Evolutionary conservation across 2,888 invertebrate genomes (phyloP).

Genomic region (Eilema griseolum): DNA sequence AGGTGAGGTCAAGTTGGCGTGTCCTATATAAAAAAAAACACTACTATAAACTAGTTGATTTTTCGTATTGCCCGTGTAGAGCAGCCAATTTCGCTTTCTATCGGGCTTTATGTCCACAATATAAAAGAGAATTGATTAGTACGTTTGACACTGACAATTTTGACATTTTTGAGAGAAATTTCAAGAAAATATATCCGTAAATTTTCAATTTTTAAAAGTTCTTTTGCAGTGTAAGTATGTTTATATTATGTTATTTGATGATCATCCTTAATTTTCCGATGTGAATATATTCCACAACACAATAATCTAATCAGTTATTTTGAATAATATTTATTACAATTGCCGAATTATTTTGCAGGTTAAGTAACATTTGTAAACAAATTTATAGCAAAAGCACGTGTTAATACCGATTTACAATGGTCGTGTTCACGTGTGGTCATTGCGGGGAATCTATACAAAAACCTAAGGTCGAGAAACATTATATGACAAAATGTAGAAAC

Average conservation of each 20-base stretch:
- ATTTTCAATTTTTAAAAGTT: slow-evolving; percentile 32
- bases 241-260: not conserved
- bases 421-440: slow-evolving; percentile 96
- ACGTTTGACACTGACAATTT: slow-evolving; percentile 9
- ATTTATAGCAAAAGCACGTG: slow-evolving; percentile 53
- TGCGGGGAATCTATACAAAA: slow-evolving; percentile 97
- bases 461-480: slow-evolving; percentile 96
- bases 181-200: slow-evolving; percentile 17
- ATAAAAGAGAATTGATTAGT: no score
- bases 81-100: no score
- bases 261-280: not conserved
- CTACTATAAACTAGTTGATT: no score
- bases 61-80: no score
- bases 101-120: no score
- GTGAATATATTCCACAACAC: not conserved
- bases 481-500: slow-evolving; percentile 90
- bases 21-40: no score
- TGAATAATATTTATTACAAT: not conserved
- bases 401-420: slow-evolving; percentile 88
- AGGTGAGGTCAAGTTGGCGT: no score
- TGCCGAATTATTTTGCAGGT: slow-evolving; percentile 47
- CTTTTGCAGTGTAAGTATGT: slow-evolving; percentile 6
- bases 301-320: not conserved
- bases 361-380: slow-evolving; percentile 52
- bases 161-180: slow-evolving; percentile 43